Base-by-base conservation (phyloP, 2,888 invertebrate genomes). In the Hypselothyrea guttata region DNA sequence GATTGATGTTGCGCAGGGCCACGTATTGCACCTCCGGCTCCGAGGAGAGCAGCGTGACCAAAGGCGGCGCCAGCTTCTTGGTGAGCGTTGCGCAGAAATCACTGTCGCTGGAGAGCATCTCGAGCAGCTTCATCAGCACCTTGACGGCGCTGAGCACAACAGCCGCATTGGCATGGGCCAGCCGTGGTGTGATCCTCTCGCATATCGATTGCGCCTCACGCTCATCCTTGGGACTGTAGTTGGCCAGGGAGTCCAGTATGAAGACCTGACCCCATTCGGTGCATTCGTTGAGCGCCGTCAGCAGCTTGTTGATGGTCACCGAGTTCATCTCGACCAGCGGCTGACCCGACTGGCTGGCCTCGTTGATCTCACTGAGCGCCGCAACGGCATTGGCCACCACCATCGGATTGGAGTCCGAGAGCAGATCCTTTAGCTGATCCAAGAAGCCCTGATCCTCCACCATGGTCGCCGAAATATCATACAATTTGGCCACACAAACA, bases 21-120 rank as follows among this genome's bases (percentile, higher is more conserved):
- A 99, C 99, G 89, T 99, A 99, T 90, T 99, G 99, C 46, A 99
- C 99, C 91, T 99, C 99, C 0, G 99, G 98, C 90, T 99, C 99
- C 0, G 98, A 98, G 38, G 98, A 98, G 7, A 99, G 92, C 51
- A 99, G 91, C 0, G 99, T 99, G 7, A 99, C 99, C 33, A 99
- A 92, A 7, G 99, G 99, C n/a, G 99, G 99, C 3, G 99, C 98
- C 82, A 99, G 91, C 90, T 99, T 99, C 90, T 99, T 98, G 27
- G 97, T 97, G 54, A 99, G 91, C 4, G 97, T 96, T 37, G 94
- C 93, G 65, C 99, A 97, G 87, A 98, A 97, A 88, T 99, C 99
- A 0, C 96, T 94, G 88, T 97, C 97, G 1, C 94, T 94, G 2
- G 97, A 94, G 61, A 99, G 92, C 94, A 99, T 97, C 91, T 99